Conservation (phyloP, 2,797 vertebrate species). For the Hozukius guyotensis region DNA sequence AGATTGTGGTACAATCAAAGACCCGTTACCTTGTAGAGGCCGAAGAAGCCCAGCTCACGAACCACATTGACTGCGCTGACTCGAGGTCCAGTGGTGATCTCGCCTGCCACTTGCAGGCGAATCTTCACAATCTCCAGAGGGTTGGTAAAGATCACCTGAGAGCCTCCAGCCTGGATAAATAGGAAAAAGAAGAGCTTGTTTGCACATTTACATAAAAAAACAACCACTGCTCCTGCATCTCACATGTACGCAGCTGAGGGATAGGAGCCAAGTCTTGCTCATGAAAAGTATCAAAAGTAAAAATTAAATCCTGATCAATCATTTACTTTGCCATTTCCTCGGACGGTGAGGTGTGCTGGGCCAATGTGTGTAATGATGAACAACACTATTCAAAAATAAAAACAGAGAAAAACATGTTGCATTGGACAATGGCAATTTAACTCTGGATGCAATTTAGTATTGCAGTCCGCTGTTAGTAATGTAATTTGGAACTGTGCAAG, state of each 20-base stretch:
- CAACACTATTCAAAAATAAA: constrained; percentile 37
- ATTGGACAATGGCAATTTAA: constrained; percentile 18
- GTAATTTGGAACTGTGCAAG: constrained; percentile 3
- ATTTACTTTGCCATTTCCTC: constrained; percentile 43
- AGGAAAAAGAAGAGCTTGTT: background rate
- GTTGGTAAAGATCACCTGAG: constrained; percentile 99
- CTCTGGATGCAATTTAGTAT: constrained; percentile 1
- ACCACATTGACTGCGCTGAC: constrained; percentile 95
- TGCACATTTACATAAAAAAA: background rate
- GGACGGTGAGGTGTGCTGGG: constrained; percentile 36
- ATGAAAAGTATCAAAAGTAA: constrained; percentile 17
- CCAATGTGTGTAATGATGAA: constrained; percentile 54
- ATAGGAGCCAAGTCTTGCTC: constrained; percentile 29
- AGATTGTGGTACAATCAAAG: background rate
- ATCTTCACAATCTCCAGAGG: constrained; percentile 99
- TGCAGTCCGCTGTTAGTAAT: constrained; percentile 15
- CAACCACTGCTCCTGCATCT: constrained; percentile 6
- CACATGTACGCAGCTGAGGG: constrained; percentile 20
- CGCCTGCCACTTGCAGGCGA: constrained; percentile 97
- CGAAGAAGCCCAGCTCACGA: constrained; percentile 94
- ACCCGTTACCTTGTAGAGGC: constrained; percentile 93
- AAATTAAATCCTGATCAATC: constrained; percentile 30
- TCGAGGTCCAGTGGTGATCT: constrained; percentile 96
- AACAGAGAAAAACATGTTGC: constrained; percentile 39
- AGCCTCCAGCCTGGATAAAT: constrained; percentile 90